phyloP scores from a whole-genome alignment of 2,888 invertebrate species.

The Spilosoma lubricipeda region DNA sequence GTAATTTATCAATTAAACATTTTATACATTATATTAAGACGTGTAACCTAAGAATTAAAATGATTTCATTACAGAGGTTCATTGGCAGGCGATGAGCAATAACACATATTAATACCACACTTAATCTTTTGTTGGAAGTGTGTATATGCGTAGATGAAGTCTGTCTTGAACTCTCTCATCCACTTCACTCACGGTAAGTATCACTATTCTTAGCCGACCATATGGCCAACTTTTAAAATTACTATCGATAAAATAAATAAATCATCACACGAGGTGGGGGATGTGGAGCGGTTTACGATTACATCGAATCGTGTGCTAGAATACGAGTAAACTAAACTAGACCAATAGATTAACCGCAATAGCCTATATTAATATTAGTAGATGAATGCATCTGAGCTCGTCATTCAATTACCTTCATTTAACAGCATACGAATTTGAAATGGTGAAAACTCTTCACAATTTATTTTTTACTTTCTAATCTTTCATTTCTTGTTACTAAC shows the following conservation, averaged over 20 bases:
- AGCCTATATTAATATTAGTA: slow-evolving; percentile 1
- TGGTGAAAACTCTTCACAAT: background rate
- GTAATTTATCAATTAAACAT: no score
- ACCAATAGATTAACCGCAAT: background rate
- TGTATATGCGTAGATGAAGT: background rate
- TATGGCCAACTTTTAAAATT: slow-evolving; percentile 30
- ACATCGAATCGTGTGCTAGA: slow-evolving; percentile 11
- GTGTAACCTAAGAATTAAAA: background rate
- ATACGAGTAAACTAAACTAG: background rate
- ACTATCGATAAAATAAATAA: slow-evolving; percentile 33
- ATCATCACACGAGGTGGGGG: slow-evolving; percentile 24
- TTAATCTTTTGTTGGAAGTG: background rate
- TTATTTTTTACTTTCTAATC: background rate
- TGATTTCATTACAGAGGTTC: background rate
- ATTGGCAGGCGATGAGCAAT: background rate
- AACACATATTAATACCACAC: background rate
- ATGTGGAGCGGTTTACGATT: slow-evolving; percentile 18
- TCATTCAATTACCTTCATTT: background rate
- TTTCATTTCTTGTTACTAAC: no score
- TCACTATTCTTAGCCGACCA: slow-evolving; percentile 26
- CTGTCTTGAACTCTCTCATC: slow-evolving; percentile 17
- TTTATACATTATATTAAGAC: no score
- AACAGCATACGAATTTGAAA: background rate
- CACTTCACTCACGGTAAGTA: slow-evolving; percentile 22
- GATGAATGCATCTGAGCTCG: background rate